Evolutionary conservation across 1,140 invertebrate genomes (phyloP).

Genomic region (Phortica variegata): DNA sequence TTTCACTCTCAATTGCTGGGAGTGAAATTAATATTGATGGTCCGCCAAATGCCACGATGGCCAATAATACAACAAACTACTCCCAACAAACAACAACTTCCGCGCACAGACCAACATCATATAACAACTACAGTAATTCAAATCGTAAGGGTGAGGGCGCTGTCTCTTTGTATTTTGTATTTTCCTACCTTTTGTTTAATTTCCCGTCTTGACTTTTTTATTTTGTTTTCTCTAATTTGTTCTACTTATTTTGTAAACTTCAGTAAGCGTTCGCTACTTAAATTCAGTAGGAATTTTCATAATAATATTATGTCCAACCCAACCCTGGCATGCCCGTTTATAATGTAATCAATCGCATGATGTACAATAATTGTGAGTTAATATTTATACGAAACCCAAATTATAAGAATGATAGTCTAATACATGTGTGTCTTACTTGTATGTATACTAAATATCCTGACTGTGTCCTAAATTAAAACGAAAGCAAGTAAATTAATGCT

Average conservation of each 20-base stretch:
- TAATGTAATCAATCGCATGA: too few species aligned
- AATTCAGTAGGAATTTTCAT: background rate
- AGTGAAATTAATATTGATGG: constrained; percentile 57
- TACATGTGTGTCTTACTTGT: too few species aligned
- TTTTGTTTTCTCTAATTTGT: constrained; percentile 8
- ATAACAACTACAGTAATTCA: constrained; percentile 39
- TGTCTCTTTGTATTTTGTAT: constrained; percentile 17
- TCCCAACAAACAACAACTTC: constrained; percentile 26
- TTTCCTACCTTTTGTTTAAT: constrained; percentile 15
- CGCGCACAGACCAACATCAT: constrained; percentile 30
- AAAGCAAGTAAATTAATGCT: too few species aligned
- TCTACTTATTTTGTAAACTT: background rate
- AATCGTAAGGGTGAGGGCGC: constrained; percentile 54
- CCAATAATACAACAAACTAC: constrained; percentile 9
- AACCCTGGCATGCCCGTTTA: too few species aligned
- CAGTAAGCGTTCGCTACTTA: too few species aligned
- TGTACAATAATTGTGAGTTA: too few species aligned
- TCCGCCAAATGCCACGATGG: constrained; percentile 16
- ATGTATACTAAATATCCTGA: too few species aligned
- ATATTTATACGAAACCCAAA: too few species aligned
- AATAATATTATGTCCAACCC: background rate
- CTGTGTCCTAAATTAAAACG: too few species aligned
- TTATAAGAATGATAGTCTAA: too few species aligned
- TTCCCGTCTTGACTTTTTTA: constrained; percentile 17
- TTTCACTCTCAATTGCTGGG: constrained; percentile 49